Evolutionary conservation across 1,140 invertebrate species (phyloP), one percentile per base, ranked within the genome.

Genomic region (Sitobion miscanthi): DNA sequence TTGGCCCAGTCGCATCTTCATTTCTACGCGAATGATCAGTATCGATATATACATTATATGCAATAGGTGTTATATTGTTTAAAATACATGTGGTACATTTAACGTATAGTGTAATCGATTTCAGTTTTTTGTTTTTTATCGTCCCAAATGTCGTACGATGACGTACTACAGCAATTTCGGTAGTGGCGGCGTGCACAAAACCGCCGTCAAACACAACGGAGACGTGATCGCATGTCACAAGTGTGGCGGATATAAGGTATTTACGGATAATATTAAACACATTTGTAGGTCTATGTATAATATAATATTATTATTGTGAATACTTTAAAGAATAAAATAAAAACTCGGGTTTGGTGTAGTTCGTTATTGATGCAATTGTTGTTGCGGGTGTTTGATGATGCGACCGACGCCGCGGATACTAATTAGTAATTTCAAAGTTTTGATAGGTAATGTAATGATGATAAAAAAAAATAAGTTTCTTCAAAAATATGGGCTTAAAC

Each of bases 221-320:
- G 86, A 91, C 89, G 94, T 94, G 23, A 94, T 93, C 52, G 93
- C 94, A 25, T 94, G 94, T 62, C 93, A 94, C 86, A 90, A 93
- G 25, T 94, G 94, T 91, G 94, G 94, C n/a, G 94, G 94, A 91
- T 94, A 94, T 88, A 94, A 94, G 94, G 94, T 94, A 52, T 11
- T 52, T 52, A 94, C 49, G 17, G 1, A 49, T 23, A 9, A 21
- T 88, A 88, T 54, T 21, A 5, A 52, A 87, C 23, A 30, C 30
- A 25, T 85, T 45, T 85, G 0, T 42, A 30, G 38, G 23, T 45
- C 30, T 85, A 62, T 62, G 11, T 54, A 54, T 54, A 21, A 83
- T 83, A 11, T 85, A 25, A 85, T 85, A 42, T 85, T 30, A 25
- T 85, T 85, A 23, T 25, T 14, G 11, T n/a, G 17, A 77, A n/a